Evolutionary conservation across 2,797 vertebrate species (phyloP), one percentile per base, ranked within the genome.

Genomic region (Acrocephalus scirpaceus): DNA sequence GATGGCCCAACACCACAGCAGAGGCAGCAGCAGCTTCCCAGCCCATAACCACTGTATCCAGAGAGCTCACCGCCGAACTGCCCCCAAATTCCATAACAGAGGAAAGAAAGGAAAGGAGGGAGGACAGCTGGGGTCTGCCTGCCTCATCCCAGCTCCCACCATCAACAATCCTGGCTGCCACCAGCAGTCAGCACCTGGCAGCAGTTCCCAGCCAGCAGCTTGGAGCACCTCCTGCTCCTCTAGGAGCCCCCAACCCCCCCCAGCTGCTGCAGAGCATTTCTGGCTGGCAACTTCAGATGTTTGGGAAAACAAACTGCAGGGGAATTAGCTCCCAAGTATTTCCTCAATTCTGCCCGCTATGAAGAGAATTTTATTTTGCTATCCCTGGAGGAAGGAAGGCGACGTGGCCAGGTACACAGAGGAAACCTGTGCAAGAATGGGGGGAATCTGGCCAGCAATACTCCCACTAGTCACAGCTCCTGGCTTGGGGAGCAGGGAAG

Each of bases 291-390:
- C 40, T 72, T 84, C 70, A 72, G 83, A 78, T 47, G 56, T 51
- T 51, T 87, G 81, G 40, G 83, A 93, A 96, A 96, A 96, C 91
- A 94, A 95, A 93, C 80, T 65, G 75, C 95, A 75, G 21, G 19
- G 86, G 91, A 94, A 95, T 95, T 91, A 91, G 71, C 64, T 86
- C 86, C 64, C 89, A 94, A 96, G 58, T 96, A 95, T 96, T 96
- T 96, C 94, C 96, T 94, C 95, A 94, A 95, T 96, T 88, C 87
- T 60, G 36, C 48, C 30, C 0, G 48, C 96, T 96, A 95, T 94
- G 96, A 95, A 34, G 96, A 53, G 89, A 95, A 96, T 96, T 95
- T 94, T 72, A 79, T 94, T 96, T 86, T 89, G 74, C 77, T 92
- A 3, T 42, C 62, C 54, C 51, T 51, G 70, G 58, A 83, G 82